These are phyloP conservation scores for Unio pictorum DNA, from an alignment of 2,888 invertebrate genomes.

Conservation along the genomic window DNA sequence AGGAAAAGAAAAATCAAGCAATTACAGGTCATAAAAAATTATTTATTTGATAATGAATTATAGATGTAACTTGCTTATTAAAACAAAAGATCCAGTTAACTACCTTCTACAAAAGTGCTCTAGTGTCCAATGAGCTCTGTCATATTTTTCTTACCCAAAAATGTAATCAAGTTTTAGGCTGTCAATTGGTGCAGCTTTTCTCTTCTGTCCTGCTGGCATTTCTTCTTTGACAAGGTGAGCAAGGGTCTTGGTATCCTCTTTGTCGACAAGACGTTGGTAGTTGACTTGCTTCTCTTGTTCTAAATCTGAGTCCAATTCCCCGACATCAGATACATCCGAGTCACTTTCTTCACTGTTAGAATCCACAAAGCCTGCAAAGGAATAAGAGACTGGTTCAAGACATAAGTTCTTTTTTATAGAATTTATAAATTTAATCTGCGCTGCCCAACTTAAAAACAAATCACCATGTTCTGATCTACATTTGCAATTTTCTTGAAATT, in stretches of 20 bases:
- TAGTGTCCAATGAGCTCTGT: too few species aligned
- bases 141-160: slow-evolving; percentile 62
- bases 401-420: neutral
- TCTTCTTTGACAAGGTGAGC: slow-evolving; percentile 61
- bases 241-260: slow-evolving; percentile 64
- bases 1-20: too few species aligned
- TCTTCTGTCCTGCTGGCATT: slow-evolving; percentile 63
- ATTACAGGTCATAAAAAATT: too few species aligned
- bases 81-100: too few species aligned
- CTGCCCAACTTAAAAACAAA: neutral
- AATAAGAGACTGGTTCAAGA: neutral
- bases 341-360: slow-evolving; percentile 71
- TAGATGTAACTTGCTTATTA: too few species aligned
- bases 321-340: slow-evolving; percentile 70
- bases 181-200: slow-evolving; percentile 64
- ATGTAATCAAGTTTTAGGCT: slow-evolving; percentile 69
- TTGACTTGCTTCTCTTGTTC: slow-evolving; percentile 69
- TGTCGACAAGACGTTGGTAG: slow-evolving; percentile 65
- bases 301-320: slow-evolving; percentile 69
- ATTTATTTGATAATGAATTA: too few species aligned
- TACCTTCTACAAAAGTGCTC: too few species aligned
- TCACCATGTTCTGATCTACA: neutral
- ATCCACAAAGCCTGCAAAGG: slow-evolving; percentile 64
- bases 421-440: neutral
- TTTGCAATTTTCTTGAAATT: too few species aligned